Evolutionary conservation across 2,113 vertebrate genomes (phyloP), one percentile per base, ranked within the genome.

Genomic region (Rhinoderma darwinii): DNA sequence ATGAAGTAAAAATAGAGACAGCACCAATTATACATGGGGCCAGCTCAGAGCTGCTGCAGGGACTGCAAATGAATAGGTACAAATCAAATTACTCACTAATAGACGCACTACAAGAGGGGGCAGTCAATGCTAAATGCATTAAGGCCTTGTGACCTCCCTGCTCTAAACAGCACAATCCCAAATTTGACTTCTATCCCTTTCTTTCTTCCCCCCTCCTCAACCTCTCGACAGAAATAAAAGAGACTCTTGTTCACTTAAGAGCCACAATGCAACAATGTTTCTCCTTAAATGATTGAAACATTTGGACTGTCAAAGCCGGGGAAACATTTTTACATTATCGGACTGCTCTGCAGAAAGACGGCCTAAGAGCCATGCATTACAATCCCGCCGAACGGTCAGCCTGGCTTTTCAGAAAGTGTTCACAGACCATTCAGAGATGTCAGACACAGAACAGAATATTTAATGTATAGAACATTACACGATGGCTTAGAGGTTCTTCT

Each of bases 1-100:
- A 99, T 99, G 97, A 98, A 96, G 96, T 96, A 96, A 94, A 96
- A 94, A 95, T 96, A 97, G 95, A 96, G 96, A 97, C 96, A 96
- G 95, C 95, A 96, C 95, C 96, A 96, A 96, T 96, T 96, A 96
- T 96, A 95, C 94, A 93, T 94, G 94, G 96, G 96, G 93, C 96
- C 96, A 96, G 96, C 96, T 97, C 96, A 93, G 93, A 94, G 93
- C 95, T 96, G 92, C 96, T 96, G 95, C 94, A 94, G 94, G 93
- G 95, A 95, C 96, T 95, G 94, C 95, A 97, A 97, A 97, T 97
- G 96, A 96, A 97, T 95, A 96, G 94, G 93, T 93, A 94, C 91
- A 97, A 97, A 97, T 97, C 94, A 93, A 96, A 97, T 97, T 94
- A 98, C 91, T 91, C 92, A 93, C 94, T 96, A 96, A 97, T 96